Evolutionary conservation across 2,113 vertebrate species (phyloP).

Genomic region (Beaufortia kweichowensis): DNA sequence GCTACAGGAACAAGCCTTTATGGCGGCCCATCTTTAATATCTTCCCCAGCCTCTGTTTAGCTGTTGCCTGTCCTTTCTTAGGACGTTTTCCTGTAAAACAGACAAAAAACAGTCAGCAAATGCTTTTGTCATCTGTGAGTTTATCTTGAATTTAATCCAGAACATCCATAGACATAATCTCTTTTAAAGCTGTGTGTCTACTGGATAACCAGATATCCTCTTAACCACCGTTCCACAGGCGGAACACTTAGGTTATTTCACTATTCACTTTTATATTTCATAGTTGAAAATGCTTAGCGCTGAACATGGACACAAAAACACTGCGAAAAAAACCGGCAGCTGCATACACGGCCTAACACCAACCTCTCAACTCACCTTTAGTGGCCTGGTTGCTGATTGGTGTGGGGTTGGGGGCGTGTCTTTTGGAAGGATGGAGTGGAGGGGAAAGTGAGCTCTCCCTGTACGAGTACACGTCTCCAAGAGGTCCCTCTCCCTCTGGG

Average conservation of each 20-base stretch:
- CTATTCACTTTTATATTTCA: too few relatives aligned
- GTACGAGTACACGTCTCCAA: slow-evolving; percentile 80
- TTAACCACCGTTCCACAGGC: too few relatives aligned
- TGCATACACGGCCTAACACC: too few relatives aligned
- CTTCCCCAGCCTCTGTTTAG: slow-evolving; percentile 96
- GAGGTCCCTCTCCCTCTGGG: slow-evolving; percentile 84
- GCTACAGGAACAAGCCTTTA: slow-evolving; percentile 90
- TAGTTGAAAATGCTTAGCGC: too few relatives aligned
- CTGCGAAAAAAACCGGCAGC: too few relatives aligned
- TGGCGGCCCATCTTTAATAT: slow-evolving; percentile 94
- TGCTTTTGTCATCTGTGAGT: too few relatives aligned
- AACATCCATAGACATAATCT: too few relatives aligned
- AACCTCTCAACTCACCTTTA: slow-evolving; percentile 86
- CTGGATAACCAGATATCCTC: too few relatives aligned
- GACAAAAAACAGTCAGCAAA: background rate
- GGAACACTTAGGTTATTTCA: too few relatives aligned
- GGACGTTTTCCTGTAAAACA: slow-evolving; percentile 88
- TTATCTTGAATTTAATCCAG: too few relatives aligned
- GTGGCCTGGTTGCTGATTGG: slow-evolving; percentile 91
- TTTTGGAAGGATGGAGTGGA: slow-evolving; percentile 84
- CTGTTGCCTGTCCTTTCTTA: slow-evolving; percentile 98
- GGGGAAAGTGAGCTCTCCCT: slow-evolving; percentile 84
- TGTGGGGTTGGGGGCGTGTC: slow-evolving; percentile 82
- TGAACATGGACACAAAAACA: too few relatives aligned
- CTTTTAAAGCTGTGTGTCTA: too few relatives aligned